These are phyloP conservation scores for Amphiura filiformis DNA, from an alignment of 35 echinoderm and acorn worm genomes.

Conservation along the genomic window DNA sequence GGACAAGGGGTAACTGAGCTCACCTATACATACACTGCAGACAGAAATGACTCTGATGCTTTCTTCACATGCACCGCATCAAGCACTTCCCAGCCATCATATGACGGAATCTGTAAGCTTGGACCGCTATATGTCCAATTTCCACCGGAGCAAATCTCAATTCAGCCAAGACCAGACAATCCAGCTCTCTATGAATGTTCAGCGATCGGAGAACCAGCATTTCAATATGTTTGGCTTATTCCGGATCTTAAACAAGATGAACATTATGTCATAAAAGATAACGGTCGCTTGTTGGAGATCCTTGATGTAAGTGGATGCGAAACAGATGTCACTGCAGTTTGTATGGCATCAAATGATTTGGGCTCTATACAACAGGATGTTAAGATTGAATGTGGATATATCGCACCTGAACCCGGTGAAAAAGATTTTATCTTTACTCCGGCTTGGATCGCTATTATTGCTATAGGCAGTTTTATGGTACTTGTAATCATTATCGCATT, in stretches of 20 bases:
- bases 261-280: background rate
- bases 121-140: background rate
- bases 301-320: background rate
- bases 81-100: background rate
- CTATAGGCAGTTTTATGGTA: background rate
- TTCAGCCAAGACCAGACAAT: background rate
- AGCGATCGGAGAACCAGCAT: background rate
- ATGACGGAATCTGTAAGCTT: background rate
- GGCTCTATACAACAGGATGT: background rate
- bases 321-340: background rate
- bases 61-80: background rate
- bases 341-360: background rate
- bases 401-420: background rate
- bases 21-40: background rate
- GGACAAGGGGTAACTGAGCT: background rate
- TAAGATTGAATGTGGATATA: background rate
- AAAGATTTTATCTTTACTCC: background rate
- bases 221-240: background rate
- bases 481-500: background rate
- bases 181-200: background rate
- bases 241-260: background rate
- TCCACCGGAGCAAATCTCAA: background rate
- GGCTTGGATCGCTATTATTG: background rate
- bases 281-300: background rate
- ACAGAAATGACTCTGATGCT: background rate